Evolutionary conservation across 2,888 invertebrate genomes (phyloP).

Genomic region (Steinernema hermaphroditum): DNA sequence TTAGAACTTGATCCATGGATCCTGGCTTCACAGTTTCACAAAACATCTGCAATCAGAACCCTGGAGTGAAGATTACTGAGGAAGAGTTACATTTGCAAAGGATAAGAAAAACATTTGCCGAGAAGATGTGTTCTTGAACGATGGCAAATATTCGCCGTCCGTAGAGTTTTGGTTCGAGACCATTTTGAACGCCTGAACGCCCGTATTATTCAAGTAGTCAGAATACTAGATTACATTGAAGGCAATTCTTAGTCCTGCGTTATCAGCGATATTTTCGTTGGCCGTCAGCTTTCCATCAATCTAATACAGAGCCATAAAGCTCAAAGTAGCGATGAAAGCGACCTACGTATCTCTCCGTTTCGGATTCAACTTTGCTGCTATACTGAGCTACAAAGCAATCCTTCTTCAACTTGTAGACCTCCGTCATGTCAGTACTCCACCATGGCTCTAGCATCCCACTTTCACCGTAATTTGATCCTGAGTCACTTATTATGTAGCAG

Average conservation of each 20-base stretch:
- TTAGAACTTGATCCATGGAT: slow-evolving; percentile 55
- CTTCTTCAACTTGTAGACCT: slow-evolving; percentile 53
- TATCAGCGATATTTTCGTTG: slow-evolving; percentile 63
- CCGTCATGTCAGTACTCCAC: slow-evolving; percentile 57
- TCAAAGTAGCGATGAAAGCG: neutral
- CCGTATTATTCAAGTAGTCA: neutral
- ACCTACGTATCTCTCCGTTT: slow-evolving; percentile 47
- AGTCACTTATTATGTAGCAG: neutral
- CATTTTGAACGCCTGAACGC: neutral
- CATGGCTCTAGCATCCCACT: slow-evolving; percentile 55
- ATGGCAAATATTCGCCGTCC: slow-evolving; percentile 62
- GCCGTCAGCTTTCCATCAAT: slow-evolving; percentile 59
- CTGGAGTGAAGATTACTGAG: slow-evolving; percentile 9
- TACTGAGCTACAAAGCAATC: slow-evolving; percentile 61
- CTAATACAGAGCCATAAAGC: slow-evolving; percentile 33
- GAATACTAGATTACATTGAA: slow-evolving; percentile 2
- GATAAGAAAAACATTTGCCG: slow-evolving; percentile 69
- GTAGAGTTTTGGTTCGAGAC: neutral
- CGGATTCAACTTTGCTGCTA: slow-evolving; percentile 49
- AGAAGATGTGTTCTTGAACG: slow-evolving; percentile 66
- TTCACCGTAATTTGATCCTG: slow-evolving; percentile 59
- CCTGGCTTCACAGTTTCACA: slow-evolving; percentile 56
- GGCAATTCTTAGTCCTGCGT: slow-evolving; percentile 58
- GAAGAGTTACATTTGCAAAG: slow-evolving; percentile 63
- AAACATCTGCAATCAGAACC: slow-evolving; percentile 52